Base-by-base conservation (phyloP, 2,888 invertebrate genomes). In the Phorcus lineatus region DNA sequence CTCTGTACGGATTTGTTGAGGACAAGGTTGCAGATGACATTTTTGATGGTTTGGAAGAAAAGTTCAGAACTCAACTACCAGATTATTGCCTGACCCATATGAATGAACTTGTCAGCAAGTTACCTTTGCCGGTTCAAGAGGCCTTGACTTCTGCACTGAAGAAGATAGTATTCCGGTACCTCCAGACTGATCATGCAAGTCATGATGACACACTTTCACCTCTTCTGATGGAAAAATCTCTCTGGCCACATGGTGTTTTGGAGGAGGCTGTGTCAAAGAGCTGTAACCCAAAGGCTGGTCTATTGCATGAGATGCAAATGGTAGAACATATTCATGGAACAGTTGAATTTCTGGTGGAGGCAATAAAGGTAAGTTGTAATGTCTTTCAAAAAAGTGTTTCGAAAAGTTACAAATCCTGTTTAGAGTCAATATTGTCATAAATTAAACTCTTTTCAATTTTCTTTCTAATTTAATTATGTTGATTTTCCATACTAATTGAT, bases 211-310 rank as follows among this genome's bases (percentile, higher is more conserved):
- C 52, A 17, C 52, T 74, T n/a, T n/a, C 74, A 19, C 74, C 74
- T 0, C 22, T 17, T 22, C 52, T 88, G 9, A 77, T 67, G 1
- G 82, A 86, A 52, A 53, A 57, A 40, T 84, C 84, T 1, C 83
- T 87, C 52, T 88, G 88, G 88, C 82, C 84, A 17, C 24, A 70
- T 0, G 81, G 74, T 6, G 24, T 77, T 31, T 62, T 79, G 13
- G 17, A 24, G 1, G 80, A 81, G 22, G 78, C 47, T 17, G 52
- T 67, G 4, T 57, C 62, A 1, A 62, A 62, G 28, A 62, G 62
- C 28, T 24, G 24, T 16, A 24, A 62, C 28, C 22, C 62, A 62
- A 28, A 17, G 7, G 62, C 62, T 24, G 62, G 62, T 24, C 62
- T 62, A 17, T n/a, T 62, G 24, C 24, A 62, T 24, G 62, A 62